Percentiles rank a stretch among this genome's conserved stretches.
Evolutionary conservation across 2,113 vertebrate genomes (phyloP).

Genomic region (Podarcis cretensis): DNA sequence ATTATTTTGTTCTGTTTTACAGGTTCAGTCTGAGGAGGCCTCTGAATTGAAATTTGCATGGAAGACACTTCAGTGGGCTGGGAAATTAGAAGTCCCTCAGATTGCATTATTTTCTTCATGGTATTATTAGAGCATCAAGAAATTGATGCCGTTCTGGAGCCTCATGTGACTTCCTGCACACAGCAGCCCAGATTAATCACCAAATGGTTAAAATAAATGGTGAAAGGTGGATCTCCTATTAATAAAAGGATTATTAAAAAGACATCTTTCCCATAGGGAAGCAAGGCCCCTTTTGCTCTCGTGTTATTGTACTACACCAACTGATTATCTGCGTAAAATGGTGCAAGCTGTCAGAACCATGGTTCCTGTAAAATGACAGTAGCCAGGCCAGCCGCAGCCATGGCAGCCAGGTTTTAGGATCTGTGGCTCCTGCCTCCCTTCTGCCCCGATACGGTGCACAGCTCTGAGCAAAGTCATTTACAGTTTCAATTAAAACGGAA

Average conservation of each 20-base stretch:
- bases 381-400: neutral
- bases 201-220: conserved; percentile 79
- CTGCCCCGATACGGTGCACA: neutral
- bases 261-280: conserved; percentile 80
- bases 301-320: neutral
- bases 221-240: conserved; percentile 83
- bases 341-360: neutral
- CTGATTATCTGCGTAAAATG: neutral
- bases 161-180: conserved; percentile 56
- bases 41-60: neutral
- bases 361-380: neutral
- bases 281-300: conserved; percentile 75
- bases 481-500: neutral
- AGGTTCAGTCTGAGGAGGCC: neutral
- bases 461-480: neutral
- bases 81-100: conserved; percentile 48
- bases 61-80: conserved; percentile 28
- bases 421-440: neutral
- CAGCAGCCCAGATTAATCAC: conserved; percentile 78
- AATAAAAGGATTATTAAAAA: conserved; percentile 82
- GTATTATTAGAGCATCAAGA: conserved; percentile 56
- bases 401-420: neutral
- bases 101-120: conserved; percentile 18
- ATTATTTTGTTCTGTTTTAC: neutral
- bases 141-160: conserved; percentile 66